These are phyloP conservation scores for Griposia aprilina DNA, from an alignment of 2,888 invertebrate species.

Conservation along the genomic window DNA sequence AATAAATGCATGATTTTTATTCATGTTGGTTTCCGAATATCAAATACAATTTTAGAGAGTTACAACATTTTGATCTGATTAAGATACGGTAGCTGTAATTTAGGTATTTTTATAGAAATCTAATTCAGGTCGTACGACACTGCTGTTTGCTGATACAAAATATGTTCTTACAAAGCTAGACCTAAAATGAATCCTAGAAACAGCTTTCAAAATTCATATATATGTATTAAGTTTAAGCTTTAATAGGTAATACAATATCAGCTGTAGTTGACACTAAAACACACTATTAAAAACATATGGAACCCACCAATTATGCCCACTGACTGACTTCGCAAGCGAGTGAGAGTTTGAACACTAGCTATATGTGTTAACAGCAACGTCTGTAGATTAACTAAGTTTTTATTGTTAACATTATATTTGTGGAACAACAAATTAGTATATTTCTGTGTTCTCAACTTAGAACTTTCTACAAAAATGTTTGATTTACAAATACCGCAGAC, in stretches of 20 bases:
- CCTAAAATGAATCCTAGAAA: not conserved
- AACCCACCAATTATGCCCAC: constrained; percentile 36
- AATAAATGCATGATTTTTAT: not conserved
- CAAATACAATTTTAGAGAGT: not conserved
- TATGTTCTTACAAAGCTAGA: not conserved
- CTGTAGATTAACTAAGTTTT: constrained; percentile 52
- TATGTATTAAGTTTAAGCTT: not conserved
- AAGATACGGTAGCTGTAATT: not conserved
- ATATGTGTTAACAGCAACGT: constrained; percentile 55
- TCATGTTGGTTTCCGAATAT: not conserved
- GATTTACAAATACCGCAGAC: constrained; percentile 5
- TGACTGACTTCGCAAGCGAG: constrained; percentile 43
- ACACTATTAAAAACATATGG: constrained; percentile 30
- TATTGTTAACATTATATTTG: constrained; percentile 55
- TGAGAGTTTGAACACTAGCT: constrained; percentile 63
- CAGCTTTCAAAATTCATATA: not conserved
- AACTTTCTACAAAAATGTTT: constrained; percentile 1
- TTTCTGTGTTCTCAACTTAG: constrained; percentile 7
- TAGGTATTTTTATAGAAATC: not conserved
- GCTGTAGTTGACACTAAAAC: not conserved
- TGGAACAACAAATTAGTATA: constrained; percentile 37
- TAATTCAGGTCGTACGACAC: not conserved
- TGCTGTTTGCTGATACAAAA: not conserved
- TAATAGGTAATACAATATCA: not conserved
- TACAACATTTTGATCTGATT: not conserved